phyloP scores from a whole-genome alignment of 1,140 invertebrate genomes.

The Potamilus streckersoni region DNA sequence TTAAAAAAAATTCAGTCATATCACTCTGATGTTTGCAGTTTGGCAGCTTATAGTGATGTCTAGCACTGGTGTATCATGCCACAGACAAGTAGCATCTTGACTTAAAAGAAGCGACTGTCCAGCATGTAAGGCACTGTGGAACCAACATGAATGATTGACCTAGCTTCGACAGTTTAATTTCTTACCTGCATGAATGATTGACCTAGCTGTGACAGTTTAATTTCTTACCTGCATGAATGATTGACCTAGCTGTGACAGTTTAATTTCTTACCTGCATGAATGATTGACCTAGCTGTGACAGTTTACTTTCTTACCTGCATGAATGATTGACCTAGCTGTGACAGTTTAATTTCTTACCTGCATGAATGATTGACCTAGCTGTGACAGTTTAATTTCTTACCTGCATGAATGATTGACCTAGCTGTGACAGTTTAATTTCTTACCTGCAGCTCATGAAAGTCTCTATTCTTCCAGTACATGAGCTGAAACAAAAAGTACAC shows the following conservation, averaged over 20 bases:
- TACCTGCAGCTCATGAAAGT: slow-evolving; percentile 78
- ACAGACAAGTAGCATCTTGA: no score
- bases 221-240: slow-evolving; percentile 69
- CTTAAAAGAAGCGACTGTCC: no score
- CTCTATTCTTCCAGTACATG: slow-evolving; percentile 89
- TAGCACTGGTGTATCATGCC: no score
- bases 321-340: neutral
- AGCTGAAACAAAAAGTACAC: slow-evolving; percentile 72
- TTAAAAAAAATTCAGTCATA: no score
- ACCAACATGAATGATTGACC: neutral
- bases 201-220: neutral
- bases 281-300: neutral
- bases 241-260: neutral
- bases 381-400: slow-evolving; percentile 36
- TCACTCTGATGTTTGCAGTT: no score
- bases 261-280: slow-evolving; percentile 66
- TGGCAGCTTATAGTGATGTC: no score
- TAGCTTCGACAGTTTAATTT: neutral
- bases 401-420: neutral
- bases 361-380: slow-evolving; percentile 64
- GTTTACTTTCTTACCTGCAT: slow-evolving; percentile 65
- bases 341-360: slow-evolving; percentile 39
- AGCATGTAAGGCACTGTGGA: no score
- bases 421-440: slow-evolving; percentile 7
- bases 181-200: slow-evolving; percentile 69